Evolutionary conservation across 2,888 invertebrate genomes (phyloP).

Genomic region (Fragum sueziense): DNA sequence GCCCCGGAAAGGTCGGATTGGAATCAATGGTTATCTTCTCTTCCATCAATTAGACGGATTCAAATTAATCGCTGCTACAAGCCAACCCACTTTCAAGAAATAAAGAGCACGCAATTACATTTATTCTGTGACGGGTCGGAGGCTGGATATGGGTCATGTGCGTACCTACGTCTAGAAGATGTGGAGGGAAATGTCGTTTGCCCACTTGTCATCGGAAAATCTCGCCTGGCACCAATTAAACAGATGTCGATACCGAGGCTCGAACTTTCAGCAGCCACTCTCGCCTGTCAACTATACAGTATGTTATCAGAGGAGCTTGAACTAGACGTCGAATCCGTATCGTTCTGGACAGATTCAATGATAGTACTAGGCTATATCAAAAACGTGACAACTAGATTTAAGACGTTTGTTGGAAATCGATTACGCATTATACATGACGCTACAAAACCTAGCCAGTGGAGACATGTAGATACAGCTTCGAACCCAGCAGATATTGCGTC

Average conservation of each 20-base stretch:
- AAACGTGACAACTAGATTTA: slow-evolving; percentile 13
- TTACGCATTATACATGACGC: too few species aligned
- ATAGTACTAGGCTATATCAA: slow-evolving; percentile 28
- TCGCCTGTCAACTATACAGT: slow-evolving; percentile 8
- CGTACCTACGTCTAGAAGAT: slow-evolving; percentile 27
- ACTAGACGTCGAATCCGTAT: background rate
- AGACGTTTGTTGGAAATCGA: slow-evolving; percentile 40
- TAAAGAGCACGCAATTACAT: too few species aligned
- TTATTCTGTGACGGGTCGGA: slow-evolving; percentile 35
- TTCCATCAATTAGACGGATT: background rate
- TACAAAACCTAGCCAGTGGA: too few species aligned
- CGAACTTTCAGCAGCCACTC: slow-evolving; percentile 38
- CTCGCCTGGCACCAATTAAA: slow-evolving; percentile 45
- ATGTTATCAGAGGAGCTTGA: slow-evolving; percentile 12
- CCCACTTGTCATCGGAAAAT: too few species aligned
- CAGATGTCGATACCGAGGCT: slow-evolving; percentile 35
- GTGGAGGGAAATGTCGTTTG: background rate
- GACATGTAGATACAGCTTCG: too few species aligned
- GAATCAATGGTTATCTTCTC: background rate
- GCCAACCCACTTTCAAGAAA: too few species aligned
- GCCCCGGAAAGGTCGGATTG: slow-evolving; percentile 1
- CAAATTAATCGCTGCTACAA: too few species aligned
- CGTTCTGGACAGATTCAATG: slow-evolving; percentile 29
- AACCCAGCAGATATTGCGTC: too few species aligned
- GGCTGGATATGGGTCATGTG: slow-evolving; percentile 18